Evolutionary conservation across 1,140 invertebrate species (phyloP).

Genomic region (Brachionus angularis): DNA sequence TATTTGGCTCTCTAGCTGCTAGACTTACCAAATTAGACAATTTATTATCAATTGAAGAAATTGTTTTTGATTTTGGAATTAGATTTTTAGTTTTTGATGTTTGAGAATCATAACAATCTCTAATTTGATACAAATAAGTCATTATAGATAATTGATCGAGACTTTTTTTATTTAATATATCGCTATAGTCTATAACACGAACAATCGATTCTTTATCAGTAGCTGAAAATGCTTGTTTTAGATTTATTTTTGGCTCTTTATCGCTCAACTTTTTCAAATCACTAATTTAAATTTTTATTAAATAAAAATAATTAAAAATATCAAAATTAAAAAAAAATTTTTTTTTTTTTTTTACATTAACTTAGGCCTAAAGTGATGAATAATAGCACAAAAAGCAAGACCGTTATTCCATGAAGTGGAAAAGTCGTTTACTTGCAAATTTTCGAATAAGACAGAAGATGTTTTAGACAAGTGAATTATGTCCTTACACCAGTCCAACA

Average conservation of each 20-base stretch:
- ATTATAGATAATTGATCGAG: conserved; percentile 31
- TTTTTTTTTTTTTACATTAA: conserved; percentile 54
- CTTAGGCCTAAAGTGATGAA: conserved; percentile 43
- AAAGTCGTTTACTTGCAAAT: conserved; percentile 43
- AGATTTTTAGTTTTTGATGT: neutral
- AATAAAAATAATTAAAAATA: no score
- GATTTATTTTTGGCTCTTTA: conserved; percentile 6
- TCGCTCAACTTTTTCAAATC: neutral
- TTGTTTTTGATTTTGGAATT: conserved; percentile 7
- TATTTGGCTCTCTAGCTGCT: neutral
- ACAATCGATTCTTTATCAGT: conserved; percentile 35
- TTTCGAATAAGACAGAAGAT: neutral
- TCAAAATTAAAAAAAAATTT: neutral
- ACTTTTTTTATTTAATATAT: conserved; percentile 23
- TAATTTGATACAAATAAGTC: conserved; percentile 40
- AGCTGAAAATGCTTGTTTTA: conserved; percentile 33
- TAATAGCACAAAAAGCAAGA: conserved; percentile 45
- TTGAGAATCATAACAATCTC: conserved; percentile 16
- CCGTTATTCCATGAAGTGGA: conserved; percentile 44
- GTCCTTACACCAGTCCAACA: conserved; percentile 28
- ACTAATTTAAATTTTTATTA: no score
- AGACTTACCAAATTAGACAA: no score
- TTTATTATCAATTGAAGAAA: neutral
- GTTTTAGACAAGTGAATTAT: conserved; percentile 14
- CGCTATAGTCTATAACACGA: conserved; percentile 17